Base-by-base conservation (phyloP, 2,888 invertebrate genomes). In the Boloria selene region DNA sequence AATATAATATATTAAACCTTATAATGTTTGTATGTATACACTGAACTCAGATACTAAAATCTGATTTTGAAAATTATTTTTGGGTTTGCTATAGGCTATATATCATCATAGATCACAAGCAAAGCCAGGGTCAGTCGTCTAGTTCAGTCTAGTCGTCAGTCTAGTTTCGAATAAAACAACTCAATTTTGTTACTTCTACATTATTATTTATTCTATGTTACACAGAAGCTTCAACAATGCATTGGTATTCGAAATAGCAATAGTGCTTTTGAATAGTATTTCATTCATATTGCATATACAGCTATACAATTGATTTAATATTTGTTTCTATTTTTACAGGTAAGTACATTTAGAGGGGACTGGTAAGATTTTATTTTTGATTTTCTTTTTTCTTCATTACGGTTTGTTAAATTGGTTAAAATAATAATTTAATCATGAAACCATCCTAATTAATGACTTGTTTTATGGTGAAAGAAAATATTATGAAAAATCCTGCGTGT, bases 301-400 rank as follows among this genome's bases (percentile, higher is more conserved):
- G 13, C 50, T 0, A 45, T 26, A 44, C 18, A 56, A 56, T 55
- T n/a, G 17, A 56, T n/a, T 54, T 54, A 13, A 45, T 54, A 16
- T 61, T 17, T 58, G 10, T 53, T 58, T 58, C 17, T 62, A 31
- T 52, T 16, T 42, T 66, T 66, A 31, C 62, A 66, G 66, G 66
- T 66, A 66, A 66, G 66, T 62, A 61, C 44, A 38, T 22, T n/a
- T 7, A n/a, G 6, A 60, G 31, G 13, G 45, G 13, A 10, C 44
- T 10, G 3, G 31, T 6, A 31, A 38, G 38, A 18, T 62, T 31
- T 22, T 54, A 62, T n/a, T n/a, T n/a, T n/a, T 38, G 31, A 16
- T 10, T 1, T n/a, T n/a, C n/a, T 56, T 0, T 16, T 13, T 44
- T 44, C 44, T 55, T 17, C 1, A 52, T 31, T 10, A 1, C 26